phyloP scores from a whole-genome alignment of 2,888 invertebrate species.

The Clepsis dumicolana region DNA sequence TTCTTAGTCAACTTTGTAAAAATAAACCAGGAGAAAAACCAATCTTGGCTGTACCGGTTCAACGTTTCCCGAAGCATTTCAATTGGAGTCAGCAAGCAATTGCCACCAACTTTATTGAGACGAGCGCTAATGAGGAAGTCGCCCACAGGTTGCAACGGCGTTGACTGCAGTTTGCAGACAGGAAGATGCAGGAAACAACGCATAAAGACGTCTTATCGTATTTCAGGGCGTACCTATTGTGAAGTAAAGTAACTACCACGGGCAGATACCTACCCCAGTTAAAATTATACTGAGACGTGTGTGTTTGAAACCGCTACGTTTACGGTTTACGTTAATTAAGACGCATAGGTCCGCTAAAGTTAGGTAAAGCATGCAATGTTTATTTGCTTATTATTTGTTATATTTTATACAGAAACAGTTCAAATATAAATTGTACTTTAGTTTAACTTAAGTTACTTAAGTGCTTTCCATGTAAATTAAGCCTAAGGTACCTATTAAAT shows the following conservation, averaged over 20 bases:
- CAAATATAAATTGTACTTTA: not conserved
- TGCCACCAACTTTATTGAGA: constrained; percentile 53
- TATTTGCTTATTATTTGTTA: constrained; percentile 3
- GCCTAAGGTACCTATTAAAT: too few relatives aligned
- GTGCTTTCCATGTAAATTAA: too few relatives aligned
- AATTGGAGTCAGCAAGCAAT: constrained; percentile 36
- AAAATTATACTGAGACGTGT: not conserved
- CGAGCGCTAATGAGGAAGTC: constrained; percentile 73
- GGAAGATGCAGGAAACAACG: constrained; percentile 59
- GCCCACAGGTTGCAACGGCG: constrained; percentile 62
- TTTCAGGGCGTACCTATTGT: constrained; percentile 1
- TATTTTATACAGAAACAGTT: not conserved
- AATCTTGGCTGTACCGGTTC: not conserved
- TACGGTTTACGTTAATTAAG: constrained; percentile 3
- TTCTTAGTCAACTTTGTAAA: not conserved
- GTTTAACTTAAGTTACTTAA: too few relatives aligned
- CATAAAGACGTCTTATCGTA: constrained; percentile 27
- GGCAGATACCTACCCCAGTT: not conserved
- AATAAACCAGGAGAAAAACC: not conserved
- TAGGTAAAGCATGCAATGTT: not conserved
- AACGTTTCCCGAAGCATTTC: constrained; percentile 10
- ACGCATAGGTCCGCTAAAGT: not conserved
- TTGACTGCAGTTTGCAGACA: constrained; percentile 55
- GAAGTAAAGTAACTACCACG: not conserved
- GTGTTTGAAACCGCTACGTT: constrained; percentile 11